Percentiles rank a stretch among this genome's conserved stretches.
Evolutionary conservation across 2,113 vertebrate species (phyloP).

Genomic region (Baryphthengus martii): DNA sequence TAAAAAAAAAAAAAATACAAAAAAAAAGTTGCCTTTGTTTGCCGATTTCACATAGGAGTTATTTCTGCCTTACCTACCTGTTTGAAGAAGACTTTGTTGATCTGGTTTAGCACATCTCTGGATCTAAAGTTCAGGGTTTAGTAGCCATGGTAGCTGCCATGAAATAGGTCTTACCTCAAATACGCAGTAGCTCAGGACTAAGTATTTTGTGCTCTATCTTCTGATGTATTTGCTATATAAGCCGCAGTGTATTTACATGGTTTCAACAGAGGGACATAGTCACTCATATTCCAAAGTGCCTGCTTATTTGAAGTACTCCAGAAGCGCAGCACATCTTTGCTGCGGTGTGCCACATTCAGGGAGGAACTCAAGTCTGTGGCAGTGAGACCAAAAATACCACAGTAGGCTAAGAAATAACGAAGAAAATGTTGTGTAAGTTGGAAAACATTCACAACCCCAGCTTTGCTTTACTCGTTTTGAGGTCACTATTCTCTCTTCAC

Average conservation of each 20-base stretch:
- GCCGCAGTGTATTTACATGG: neutral
- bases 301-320: neutral
- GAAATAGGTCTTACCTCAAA: neutral
- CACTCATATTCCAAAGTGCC: neutral
- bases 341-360: neutral
- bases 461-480: neutral
- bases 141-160: neutral
- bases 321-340: neutral
- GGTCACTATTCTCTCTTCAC: neutral
- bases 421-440: neutral
- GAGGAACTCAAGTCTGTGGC: neutral
- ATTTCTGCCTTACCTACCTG: neutral
- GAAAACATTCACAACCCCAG: neutral
- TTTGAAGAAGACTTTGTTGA: neutral
- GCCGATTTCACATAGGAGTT: constrained; percentile 34
- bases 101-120: neutral
- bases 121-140: neutral
- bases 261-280: neutral
- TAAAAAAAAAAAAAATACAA: neutral
- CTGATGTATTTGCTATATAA: neutral
- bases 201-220: neutral
- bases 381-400: neutral
- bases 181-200: neutral
- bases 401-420: neutral
- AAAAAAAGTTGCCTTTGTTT: constrained; percentile 31